Evolutionary conservation across 2,888 invertebrate species (phyloP).

Genomic region (Drosophila emarginata): DNA sequence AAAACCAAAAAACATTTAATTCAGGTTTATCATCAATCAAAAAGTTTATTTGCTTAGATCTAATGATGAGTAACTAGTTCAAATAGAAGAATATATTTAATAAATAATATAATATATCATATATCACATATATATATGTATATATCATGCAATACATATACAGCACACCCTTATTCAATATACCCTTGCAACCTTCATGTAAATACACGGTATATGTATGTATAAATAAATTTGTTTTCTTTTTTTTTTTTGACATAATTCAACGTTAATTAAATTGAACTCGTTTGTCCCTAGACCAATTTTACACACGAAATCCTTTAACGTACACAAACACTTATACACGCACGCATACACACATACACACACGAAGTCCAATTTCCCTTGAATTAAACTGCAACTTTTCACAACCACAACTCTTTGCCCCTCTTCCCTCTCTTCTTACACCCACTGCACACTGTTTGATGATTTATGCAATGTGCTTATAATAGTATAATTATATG

Average conservation of each 20-base stretch:
- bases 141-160: too few relatives aligned
- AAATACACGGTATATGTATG: not conserved
- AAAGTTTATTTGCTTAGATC: too few relatives aligned
- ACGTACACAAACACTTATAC: not conserved
- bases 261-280: slow-evolving; percentile 6
- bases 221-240: not conserved
- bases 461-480: slow-evolving; percentile 46
- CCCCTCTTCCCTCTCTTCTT: slow-evolving; percentile 29
- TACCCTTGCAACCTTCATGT: not conserved
- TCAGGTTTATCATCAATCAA: too few relatives aligned
- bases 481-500: slow-evolving; percentile 61
- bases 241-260: not conserved
- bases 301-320: slow-evolving; percentile 2
- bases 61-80: too few relatives aligned
- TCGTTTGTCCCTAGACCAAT: slow-evolving; percentile 1
- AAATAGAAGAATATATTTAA: too few relatives aligned
- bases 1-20: too few relatives aligned
- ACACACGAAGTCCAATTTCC: slow-evolving; percentile 23
- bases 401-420: slow-evolving; percentile 15
- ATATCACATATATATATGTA: too few relatives aligned
- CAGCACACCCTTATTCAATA: not conserved
- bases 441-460: slow-evolving; percentile 22
- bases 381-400: slow-evolving; percentile 37
- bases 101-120: too few relatives aligned
- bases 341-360: not conserved